Evolutionary conservation across 2,888 invertebrate genomes (phyloP), one percentile per base, ranked within the genome.

Genomic region (Drosophila neonasuta): DNA sequence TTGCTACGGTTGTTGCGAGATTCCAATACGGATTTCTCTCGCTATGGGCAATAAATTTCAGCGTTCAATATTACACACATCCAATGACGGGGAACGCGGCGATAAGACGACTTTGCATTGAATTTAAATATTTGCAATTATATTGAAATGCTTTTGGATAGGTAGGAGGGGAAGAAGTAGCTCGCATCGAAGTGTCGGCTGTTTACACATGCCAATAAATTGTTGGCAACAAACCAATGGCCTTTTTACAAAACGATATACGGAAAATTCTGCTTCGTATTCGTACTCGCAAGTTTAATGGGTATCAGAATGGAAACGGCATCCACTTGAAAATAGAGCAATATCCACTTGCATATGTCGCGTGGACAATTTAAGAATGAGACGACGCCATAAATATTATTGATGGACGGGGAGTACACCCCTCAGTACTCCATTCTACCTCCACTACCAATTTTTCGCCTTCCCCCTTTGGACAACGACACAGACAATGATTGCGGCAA

Each of bases 331-430:
- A 79, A 86, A 81, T 81, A 80, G 79, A 85, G 85, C 73, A 62
- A 77, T 86, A 80, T 68, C 79, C 77, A 86, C 85, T 83, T 86
- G 86, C 87, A 82, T 83, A 86, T 83, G 83, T 81, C 85, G 79
- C 74, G 87, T 64, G 82, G 70, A 76, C 75, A 77, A 79, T 83
- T 77, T 75, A 62, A 78, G 81, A 86, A 81, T 80, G 80, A 87
- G 86, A 61, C 84, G 87, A 75, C 64, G 85, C 87, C 72, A 88
- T 88, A 88, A 88, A 88, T 88, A 88, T 88, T 83, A 87, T 88
- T 75, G 80, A 86, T 78, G 58, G 72, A 61, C 45, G 64, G 41
- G 51, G 54, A 32, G 44, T 6, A 54, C 9, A 11, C 44, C 54
- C 54, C 48, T 13, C 30, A 3, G 48, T 10, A 29, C 44, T 13